These are phyloP conservation scores for Archips crataeganus DNA, from an alignment of 2,888 invertebrate genomes.

Conservation along the genomic window DNA sequence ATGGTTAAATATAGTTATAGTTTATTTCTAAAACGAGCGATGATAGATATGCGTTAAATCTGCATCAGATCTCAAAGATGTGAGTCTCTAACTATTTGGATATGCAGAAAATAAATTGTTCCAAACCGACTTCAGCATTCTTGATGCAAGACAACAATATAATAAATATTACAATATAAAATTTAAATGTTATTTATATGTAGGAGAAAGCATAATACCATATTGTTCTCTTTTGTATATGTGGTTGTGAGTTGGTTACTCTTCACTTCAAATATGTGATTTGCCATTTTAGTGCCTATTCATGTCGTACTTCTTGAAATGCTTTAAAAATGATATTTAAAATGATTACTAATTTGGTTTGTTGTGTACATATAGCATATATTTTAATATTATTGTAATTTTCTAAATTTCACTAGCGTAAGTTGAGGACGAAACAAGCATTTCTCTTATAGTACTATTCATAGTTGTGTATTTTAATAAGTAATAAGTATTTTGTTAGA, in stretches of 20 bases:
- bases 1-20: not conserved
- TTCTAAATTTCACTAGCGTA: slow-evolving; percentile 15
- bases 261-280: slow-evolving; percentile 72
- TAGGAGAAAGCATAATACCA: slow-evolving; percentile 28
- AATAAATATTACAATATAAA: slow-evolving; percentile 16
- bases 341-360: slow-evolving; percentile 36
- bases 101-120: slow-evolving; percentile 7
- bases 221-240: slow-evolving; percentile 62
- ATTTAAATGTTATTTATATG: slow-evolving; percentile 30
- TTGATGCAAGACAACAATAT: slow-evolving; percentile 4
- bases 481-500: slow-evolving; percentile 16
- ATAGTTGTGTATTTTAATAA: slow-evolving; percentile 14
- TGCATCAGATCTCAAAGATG: slow-evolving; percentile 27
- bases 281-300: slow-evolving; percentile 83
- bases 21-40: not conserved
- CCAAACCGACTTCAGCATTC: not conserved
- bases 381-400: slow-evolving; percentile 32
- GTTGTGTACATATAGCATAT: slow-evolving; percentile 39
- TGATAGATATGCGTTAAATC: slow-evolving; percentile 7
- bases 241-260: slow-evolving; percentile 78
- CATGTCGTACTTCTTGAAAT: slow-evolving; percentile 64
- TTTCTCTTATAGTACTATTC: slow-evolving; percentile 36
- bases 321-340: slow-evolving; percentile 54
- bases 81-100: slow-evolving; percentile 23
- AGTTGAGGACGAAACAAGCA: slow-evolving; percentile 37